A percentile compares a stretch with the other conserved stretches of the same genome.
Conservation (phyloP, 1,140 invertebrate species). For the Drosophila orosa region DNA sequence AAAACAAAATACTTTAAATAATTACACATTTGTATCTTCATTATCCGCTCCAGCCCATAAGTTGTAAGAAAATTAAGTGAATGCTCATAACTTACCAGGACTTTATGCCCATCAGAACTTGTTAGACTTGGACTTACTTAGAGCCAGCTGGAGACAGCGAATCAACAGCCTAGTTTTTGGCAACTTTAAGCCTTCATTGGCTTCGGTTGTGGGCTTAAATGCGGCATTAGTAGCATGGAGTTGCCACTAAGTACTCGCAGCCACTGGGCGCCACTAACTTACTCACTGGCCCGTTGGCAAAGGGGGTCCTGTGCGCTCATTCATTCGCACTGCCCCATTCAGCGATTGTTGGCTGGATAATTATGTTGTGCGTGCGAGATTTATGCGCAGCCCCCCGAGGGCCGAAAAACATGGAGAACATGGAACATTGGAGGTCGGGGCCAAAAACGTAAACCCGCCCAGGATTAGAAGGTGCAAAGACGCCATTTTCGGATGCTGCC, state of each 20-base stretch:
- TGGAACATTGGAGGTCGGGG: conserved; percentile 14
- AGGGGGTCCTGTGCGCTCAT: conserved; percentile 19
- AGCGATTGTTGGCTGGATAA: conserved; percentile 80
- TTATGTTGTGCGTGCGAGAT: conserved; percentile 79
- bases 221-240: conserved; percentile 36
- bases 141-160: not conserved
- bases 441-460: conserved; percentile 31
- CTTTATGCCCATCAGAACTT: not conserved
- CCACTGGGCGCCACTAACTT: conserved; percentile 55
- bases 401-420: conserved; percentile 16
- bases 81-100: no score
- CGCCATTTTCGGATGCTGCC: conserved; percentile 52
- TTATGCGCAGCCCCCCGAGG: conserved; percentile 56
- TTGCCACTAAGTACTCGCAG: conserved; percentile 47
- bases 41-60: no score
- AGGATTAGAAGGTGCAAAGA: conserved; percentile 75
- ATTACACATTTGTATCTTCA: not conserved
- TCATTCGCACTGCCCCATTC: conserved; percentile 62
- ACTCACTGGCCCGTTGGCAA: conserved; percentile 8
- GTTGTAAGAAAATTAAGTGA: no score
- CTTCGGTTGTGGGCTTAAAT: conserved; percentile 36
- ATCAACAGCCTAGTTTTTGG: conserved; percentile 1
- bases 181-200: conserved; percentile 30
- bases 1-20: not conserved
- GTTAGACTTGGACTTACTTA: not conserved